These are phyloP conservation scores for Stictonetta naevosa DNA, from an alignment of 2,113 vertebrate genomes.

Conservation along the genomic window DNA sequence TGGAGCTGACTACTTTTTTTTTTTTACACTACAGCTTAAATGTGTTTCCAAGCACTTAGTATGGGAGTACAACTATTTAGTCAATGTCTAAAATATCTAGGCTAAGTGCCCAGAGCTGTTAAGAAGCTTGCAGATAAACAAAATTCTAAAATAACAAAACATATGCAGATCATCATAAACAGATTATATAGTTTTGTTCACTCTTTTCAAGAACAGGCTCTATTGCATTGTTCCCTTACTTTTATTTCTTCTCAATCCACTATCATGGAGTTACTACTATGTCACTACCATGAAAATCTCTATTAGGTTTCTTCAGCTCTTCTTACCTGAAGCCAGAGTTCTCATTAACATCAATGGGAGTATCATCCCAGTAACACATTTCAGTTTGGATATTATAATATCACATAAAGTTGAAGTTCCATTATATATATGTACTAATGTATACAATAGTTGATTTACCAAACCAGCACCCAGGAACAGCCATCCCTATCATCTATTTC, in stretches of 20 bases:
- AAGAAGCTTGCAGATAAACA: not conserved
- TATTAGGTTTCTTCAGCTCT: not conserved
- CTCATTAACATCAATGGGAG: not conserved
- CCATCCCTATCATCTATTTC: not conserved
- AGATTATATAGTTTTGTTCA: not conserved
- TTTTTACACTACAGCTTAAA: not conserved
- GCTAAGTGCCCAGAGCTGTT: not conserved
- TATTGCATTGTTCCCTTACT: not conserved
- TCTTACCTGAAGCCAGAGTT: not conserved
- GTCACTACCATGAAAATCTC: not conserved
- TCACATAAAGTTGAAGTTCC: not conserved
- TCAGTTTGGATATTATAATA: not conserved
- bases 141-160: not conserved
- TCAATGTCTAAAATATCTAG: not conserved
- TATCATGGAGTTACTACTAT: not conserved
- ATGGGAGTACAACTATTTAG: not conserved
- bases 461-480: not conserved
- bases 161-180: not conserved
- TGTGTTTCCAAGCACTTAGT: not conserved
- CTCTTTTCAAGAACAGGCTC: not conserved
- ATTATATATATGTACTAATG: not conserved
- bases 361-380: not conserved
- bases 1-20: not conserved
- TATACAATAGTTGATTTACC: not conserved
- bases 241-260: not conserved